phyloP scores from a whole-genome alignment of 2,888 invertebrate species.

The Phania funesta region DNA sequence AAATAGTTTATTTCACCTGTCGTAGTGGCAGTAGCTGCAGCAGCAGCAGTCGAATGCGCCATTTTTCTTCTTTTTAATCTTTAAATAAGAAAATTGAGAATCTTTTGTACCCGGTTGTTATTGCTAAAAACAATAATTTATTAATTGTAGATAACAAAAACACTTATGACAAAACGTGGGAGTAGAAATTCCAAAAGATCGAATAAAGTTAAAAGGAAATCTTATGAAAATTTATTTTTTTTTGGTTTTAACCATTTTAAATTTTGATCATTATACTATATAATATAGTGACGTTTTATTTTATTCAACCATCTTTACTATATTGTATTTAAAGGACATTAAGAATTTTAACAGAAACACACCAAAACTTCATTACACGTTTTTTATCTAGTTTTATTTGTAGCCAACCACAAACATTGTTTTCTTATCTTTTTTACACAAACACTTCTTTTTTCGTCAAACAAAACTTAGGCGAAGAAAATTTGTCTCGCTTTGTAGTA shows the following conservation, averaged over 20 bases:
- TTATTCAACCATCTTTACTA: neutral
- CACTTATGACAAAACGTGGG: neutral
- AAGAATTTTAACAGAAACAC: constrained; percentile 20
- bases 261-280: neutral
- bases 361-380: constrained; percentile 38
- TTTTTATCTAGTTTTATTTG: constrained; percentile 50
- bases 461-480: constrained; percentile 49
- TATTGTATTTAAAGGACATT: neutral
- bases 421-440: constrained; percentile 59
- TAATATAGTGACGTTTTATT: constrained; percentile 29
- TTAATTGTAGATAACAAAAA: neutral
- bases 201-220: constrained; percentile 1
- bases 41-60: constrained; percentile 75
- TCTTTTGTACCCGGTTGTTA: constrained; percentile 3
- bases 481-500: constrained; percentile 47
- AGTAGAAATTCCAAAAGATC: neutral
- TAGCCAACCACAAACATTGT: constrained; percentile 48
- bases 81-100: constrained; percentile 42
- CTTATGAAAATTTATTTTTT: constrained; percentile 6
- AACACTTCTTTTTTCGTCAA: constrained; percentile 49
- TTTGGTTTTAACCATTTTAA: neutral
- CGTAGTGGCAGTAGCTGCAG: constrained; percentile 71
- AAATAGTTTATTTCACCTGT: constrained; percentile 79
- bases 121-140: constrained; percentile 41
- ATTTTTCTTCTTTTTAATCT: constrained; percentile 70